phyloP scores from a whole-genome alignment of 2,888 invertebrate species.

The Caenorhabditis sp. region DNA sequence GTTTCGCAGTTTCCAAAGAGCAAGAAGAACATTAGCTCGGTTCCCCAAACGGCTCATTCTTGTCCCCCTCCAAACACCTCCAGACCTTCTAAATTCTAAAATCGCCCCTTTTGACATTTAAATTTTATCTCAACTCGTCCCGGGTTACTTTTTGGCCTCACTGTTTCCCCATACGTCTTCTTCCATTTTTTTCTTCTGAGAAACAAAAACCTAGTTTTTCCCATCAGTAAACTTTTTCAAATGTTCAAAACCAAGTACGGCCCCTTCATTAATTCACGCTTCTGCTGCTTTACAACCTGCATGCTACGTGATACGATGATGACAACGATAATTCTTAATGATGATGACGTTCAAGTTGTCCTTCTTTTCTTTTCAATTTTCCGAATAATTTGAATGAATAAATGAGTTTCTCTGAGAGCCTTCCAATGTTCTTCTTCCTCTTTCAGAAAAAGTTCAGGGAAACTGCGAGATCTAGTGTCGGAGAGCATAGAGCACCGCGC shows the following conservation, averaged over 20 bases:
- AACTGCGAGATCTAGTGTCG: slow-evolving; percentile 14
- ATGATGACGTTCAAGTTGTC: too few relatives aligned
- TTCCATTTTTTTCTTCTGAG: not conserved
- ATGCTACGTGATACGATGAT: slow-evolving; percentile 6
- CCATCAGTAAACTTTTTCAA: too few relatives aligned
- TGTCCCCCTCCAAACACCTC: not conserved
- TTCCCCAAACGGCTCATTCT: slow-evolving; percentile 43
- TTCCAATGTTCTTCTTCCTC: not conserved
- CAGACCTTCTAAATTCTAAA: not conserved
- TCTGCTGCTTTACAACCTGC: slow-evolving; percentile 1
- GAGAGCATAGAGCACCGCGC: too few relatives aligned
- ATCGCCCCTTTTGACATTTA: not conserved
- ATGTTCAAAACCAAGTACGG: not conserved
- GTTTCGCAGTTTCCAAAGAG: slow-evolving; percentile 24
- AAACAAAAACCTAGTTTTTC: too few relatives aligned
- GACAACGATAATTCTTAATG: slow-evolving; percentile 1
- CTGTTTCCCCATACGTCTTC: not conserved
- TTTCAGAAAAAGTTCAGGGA: slow-evolving; percentile 2
- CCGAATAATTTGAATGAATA: slow-evolving; percentile 12
- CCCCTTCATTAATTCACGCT: not conserved
- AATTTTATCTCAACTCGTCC: not conserved
- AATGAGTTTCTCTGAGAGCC: not conserved
- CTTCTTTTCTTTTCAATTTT: slow-evolving; percentile 6
- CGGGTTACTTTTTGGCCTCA: not conserved
- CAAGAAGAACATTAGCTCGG: slow-evolving; percentile 20